Conservation (phyloP, 1,140 invertebrate species). For the Penaeus indicus region DNA sequence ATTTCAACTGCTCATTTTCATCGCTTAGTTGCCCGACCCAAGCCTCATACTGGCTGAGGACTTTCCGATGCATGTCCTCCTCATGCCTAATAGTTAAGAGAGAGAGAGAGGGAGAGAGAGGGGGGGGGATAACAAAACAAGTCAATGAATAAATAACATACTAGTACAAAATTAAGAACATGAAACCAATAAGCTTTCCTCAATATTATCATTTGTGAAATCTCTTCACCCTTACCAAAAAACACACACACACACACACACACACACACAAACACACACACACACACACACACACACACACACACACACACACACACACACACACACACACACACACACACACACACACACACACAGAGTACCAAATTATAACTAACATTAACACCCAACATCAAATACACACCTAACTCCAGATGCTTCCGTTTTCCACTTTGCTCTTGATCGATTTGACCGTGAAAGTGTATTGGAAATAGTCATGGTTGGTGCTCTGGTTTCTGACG, state of each 20-base stretch:
- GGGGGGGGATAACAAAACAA: too few relatives aligned
- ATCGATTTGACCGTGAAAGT: slow-evolving; percentile 45
- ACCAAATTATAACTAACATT: not conserved
- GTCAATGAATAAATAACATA: too few relatives aligned
- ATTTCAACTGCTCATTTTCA: slow-evolving; percentile 55
- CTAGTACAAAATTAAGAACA: too few relatives aligned
- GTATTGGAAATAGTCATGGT: slow-evolving; percentile 28
- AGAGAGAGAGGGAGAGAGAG: too few relatives aligned
- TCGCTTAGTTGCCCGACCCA: slow-evolving; percentile 47
- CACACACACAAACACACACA: too few relatives aligned
- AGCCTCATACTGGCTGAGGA: slow-evolving; percentile 47
- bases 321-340: too few relatives aligned
- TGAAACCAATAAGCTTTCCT: too few relatives aligned
- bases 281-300: too few relatives aligned
- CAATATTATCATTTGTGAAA: too few relatives aligned
- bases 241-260: too few relatives aligned
- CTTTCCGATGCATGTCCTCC: slow-evolving; percentile 43
- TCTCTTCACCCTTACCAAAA: too few relatives aligned
- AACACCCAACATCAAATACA: not conserved
- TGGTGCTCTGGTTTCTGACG: slow-evolving; percentile 10
- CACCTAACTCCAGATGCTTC: slow-evolving; percentile 45
- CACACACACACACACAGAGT: not conserved
- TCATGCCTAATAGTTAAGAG: slow-evolving; percentile 17
- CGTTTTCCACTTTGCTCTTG: slow-evolving; percentile 58
- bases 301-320: too few relatives aligned